Evolutionary conservation across 2,797 vertebrate genomes (phyloP).

Genomic region (Urophycis tenuis): DNA sequence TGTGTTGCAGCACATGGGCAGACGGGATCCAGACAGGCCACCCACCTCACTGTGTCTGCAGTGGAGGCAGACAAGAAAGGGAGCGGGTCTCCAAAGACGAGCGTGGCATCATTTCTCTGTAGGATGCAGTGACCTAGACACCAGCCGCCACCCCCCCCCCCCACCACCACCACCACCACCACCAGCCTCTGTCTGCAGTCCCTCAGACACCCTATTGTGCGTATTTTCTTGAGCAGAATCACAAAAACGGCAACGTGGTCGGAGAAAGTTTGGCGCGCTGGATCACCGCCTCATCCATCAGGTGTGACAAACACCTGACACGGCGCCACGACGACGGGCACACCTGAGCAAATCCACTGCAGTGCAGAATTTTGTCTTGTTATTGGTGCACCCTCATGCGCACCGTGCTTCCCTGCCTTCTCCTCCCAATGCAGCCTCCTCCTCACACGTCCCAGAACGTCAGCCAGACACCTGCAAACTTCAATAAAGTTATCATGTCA

Average conservation of each 20-base stretch:
- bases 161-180: not conserved
- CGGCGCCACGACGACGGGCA: conserved; percentile 11
- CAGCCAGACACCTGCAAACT: conserved; percentile 41
- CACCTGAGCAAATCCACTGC: conserved; percentile 50
- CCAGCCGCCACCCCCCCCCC: no score
- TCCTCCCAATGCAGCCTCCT: conserved; percentile 7
- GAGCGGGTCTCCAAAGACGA: not conserved
- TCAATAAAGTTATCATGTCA: conserved; percentile 23
- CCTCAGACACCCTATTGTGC: not conserved
- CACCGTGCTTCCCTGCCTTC: not conserved
- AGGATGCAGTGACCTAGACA: conserved; percentile 36
- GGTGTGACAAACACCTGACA: conserved; percentile 26
- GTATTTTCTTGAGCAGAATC: not conserved
- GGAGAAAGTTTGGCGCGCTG: not conserved
- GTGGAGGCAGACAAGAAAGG: not conserved
- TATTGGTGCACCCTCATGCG: conserved; percentile 20
- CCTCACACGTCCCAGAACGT: conserved; percentile 9
- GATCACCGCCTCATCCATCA: conserved; percentile 20
- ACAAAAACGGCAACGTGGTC: conserved; percentile 15
- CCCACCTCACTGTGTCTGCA: conserved; percentile 1
- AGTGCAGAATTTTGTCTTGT: conserved; percentile 49
- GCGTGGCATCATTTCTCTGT: conserved; percentile 26
- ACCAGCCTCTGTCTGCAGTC: conserved; percentile 4
- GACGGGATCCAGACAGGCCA: not conserved
- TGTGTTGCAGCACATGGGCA: not conserved